Base-by-base conservation (phyloP, 64 coral and sea anemone species). In the Montipora foliosa region DNA sequence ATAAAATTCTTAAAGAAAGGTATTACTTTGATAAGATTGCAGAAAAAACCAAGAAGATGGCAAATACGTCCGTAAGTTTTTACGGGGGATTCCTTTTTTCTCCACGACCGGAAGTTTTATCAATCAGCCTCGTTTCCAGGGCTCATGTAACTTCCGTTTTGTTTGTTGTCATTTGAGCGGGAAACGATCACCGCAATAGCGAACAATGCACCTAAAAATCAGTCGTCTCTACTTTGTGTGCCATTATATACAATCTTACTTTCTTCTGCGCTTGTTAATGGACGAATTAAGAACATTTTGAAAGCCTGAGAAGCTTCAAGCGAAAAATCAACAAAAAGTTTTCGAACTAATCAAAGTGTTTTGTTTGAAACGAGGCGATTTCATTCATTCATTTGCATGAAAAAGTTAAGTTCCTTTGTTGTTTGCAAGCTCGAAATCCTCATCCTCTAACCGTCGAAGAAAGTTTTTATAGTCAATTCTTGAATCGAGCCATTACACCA, bases 361-460 rank as follows among this genome's bases (percentile, higher is more conserved):
- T 98, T 98, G 96, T 98, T 98, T 95, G 93, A 88, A 90, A 92
- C 92, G 90, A 91, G 92, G 95, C 90, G 94, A 97, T 97, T 98
- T 95, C 92, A 98, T 98, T 98, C 96, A 98, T 98, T 98, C 93
- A 98, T 98, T 94, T 95, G 93, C 92, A 98, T 98, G 89, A 74
- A 76, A 74, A 76, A 79, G 79, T 50, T 83, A 82, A 60, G 67
- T 6, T 85, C 89, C 89, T 98, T 98, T 95, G 79, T 82, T 98
- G 92, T 75, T 46, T 48, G 16, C 62, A 45, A 86, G 46, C 1
- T 72, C 45, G 58, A 46, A 86, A 70, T 71, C 71, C 67, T 86
- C 64, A 16, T 7, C 19, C 19, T 72, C n/a, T 86, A 4, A 14
- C 62, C 19, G 6, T 71, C 46, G 5, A 71, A 22, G 13, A 13